phyloP scores from a whole-genome alignment of 2,888 invertebrate species.

The Agrenia bidenticulata region DNA sequence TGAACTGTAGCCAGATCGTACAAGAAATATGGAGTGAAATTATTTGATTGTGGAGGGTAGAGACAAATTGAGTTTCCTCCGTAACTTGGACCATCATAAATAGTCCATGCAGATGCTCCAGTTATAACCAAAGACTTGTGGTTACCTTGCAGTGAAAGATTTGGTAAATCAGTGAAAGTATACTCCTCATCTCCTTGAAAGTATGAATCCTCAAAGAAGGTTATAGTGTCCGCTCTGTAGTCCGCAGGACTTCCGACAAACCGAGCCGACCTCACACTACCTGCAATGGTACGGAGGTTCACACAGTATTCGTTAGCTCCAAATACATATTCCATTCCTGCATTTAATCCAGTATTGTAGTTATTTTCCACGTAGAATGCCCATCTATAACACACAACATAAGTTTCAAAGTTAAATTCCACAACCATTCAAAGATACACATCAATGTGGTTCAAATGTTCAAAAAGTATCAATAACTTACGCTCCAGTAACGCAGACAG shows the following conservation, averaged over 20 bases:
- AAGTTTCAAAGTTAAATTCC: not conserved
- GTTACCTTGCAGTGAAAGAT: slow-evolving; percentile 15
- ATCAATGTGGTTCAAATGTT: not conserved
- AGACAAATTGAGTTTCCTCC: slow-evolving; percentile 44
- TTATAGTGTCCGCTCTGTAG: slow-evolving; percentile 34
- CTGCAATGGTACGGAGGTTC: slow-evolving; percentile 32
- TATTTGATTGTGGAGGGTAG: slow-evolving; percentile 23
- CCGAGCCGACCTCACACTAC: slow-evolving; percentile 27
- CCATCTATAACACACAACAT: slow-evolving; percentile 24
- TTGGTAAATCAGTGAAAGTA: slow-evolving; percentile 18
- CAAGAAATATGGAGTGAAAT: slow-evolving; percentile 37
- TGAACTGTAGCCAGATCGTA: slow-evolving; percentile 7
- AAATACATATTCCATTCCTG: slow-evolving; percentile 46
- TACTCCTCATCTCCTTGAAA: slow-evolving; percentile 50
- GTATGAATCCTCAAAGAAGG: slow-evolving; percentile 38
- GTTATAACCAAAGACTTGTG: slow-evolving; percentile 36
- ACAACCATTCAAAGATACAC: not conserved
- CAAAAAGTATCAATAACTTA: slow-evolving; percentile 24
- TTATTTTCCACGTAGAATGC: slow-evolving; percentile 31
- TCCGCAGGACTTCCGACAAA: slow-evolving; percentile 41
- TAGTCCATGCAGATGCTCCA: slow-evolving; percentile 40
- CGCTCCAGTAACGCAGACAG: slow-evolving; percentile 43
- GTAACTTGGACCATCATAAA: slow-evolving; percentile 39
- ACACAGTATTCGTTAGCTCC: slow-evolving; percentile 36
- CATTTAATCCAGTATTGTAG: slow-evolving; percentile 25